Conservation (phyloP, 2,113 vertebrate species). For the Hemiscyllium ocellatum region DNA sequence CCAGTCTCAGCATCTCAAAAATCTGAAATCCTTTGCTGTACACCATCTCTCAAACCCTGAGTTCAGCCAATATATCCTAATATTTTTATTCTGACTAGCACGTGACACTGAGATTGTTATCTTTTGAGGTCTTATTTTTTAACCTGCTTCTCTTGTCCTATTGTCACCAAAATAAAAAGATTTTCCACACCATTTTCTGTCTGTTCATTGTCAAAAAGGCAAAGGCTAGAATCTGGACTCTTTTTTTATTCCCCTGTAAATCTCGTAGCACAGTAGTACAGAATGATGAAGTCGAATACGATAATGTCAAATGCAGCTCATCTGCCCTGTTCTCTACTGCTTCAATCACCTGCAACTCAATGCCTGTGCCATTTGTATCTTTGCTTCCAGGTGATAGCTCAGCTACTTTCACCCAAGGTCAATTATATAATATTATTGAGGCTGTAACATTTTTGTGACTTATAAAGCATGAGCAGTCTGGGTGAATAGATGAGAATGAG, state of each 20-base stretch:
- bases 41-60: too few relatives aligned
- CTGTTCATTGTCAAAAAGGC: not conserved
- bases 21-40: too few relatives aligned
- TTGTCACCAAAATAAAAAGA: not conserved
- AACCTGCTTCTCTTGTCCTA: too few relatives aligned
- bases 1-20: too few relatives aligned
- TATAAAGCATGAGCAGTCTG: not conserved
- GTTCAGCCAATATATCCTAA: too few relatives aligned
- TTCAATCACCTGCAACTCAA: not conserved
- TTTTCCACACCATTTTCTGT: not conserved
- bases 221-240: too few relatives aligned
- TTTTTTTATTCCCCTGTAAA: not conserved
- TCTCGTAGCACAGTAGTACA: not conserved
- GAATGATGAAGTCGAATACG: not conserved
- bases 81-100: too few relatives aligned
- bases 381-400: not conserved
- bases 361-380: not conserved
- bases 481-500: not conserved
- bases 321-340: too few relatives aligned
- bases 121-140: too few relatives aligned
- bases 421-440: not conserved
- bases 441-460: not conserved
- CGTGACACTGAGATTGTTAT: too few relatives aligned
- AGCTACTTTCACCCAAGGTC: not conserved
- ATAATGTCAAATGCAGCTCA: not conserved